Evolutionary conservation across 2,113 vertebrate species (phyloP).

Genomic region (Forbesichthys agassizii): DNA sequence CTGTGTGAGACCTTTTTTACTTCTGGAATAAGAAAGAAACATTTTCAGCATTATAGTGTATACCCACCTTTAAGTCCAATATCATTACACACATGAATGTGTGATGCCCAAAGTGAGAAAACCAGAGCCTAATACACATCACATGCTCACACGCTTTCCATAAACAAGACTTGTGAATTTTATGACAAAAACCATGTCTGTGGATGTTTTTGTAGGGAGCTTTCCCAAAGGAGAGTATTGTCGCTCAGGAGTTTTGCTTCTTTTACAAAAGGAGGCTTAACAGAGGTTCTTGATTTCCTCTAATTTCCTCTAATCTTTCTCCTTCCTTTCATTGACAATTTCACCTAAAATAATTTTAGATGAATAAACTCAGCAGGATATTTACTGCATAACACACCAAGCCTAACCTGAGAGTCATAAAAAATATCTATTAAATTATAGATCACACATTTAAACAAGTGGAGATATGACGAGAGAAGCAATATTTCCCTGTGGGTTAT

Average conservation of each 20-base stretch:
- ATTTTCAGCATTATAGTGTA: not conserved
- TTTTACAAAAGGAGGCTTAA: not conserved
- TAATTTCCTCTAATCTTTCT: too few species aligned
- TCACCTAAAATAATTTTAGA: too few species aligned
- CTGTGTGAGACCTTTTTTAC: slow-evolving; percentile 42
- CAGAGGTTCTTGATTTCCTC: too few species aligned
- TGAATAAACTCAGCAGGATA: too few species aligned
- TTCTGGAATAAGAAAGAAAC: slow-evolving; percentile 58
- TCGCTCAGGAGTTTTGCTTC: not conserved
- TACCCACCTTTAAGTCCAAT: not conserved
- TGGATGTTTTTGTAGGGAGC: not conserved
- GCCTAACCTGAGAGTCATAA: too few species aligned
- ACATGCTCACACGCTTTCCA: not conserved
- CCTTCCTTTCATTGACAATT: too few species aligned
- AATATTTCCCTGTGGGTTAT: not conserved
- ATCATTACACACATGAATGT: not conserved
- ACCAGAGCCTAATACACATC: too few species aligned
- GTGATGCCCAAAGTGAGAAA: not conserved
- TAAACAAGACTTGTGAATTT: not conserved
- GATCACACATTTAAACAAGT: too few species aligned
- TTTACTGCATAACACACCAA: too few species aligned
- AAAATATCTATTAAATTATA: too few species aligned
- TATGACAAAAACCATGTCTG: slow-evolving; percentile 4
- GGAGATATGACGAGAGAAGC: not conserved
- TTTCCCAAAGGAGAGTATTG: not conserved